A percentile compares a stretch with the other conserved stretches of the same genome.
Conservation (phyloP, 2,797 vertebrate species). For the Parotocinclus haroldoi region DNA sequence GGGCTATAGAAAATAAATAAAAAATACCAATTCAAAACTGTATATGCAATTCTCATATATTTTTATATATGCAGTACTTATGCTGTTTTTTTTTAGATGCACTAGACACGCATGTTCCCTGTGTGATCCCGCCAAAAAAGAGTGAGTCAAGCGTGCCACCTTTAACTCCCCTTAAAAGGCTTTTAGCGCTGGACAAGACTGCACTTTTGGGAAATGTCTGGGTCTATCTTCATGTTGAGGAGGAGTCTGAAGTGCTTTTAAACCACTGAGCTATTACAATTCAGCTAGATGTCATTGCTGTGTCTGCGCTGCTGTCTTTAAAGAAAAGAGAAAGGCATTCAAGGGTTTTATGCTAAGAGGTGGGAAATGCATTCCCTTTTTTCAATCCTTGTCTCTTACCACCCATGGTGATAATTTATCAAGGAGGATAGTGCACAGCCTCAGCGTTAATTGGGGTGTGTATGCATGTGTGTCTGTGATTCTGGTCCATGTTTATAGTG, state of each 20-base stretch:
- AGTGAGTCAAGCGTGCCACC: slow-evolving; percentile 11
- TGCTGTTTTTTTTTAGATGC: slow-evolving; percentile 3
- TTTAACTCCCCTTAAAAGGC: slow-evolving; percentile 39
- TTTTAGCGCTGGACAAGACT: slow-evolving; percentile 33
- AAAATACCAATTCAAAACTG: too few relatives aligned
- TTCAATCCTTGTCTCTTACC: slow-evolving; percentile 58
- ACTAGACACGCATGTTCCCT: not conserved
- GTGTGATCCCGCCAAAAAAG: slow-evolving; percentile 5
- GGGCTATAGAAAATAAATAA: too few relatives aligned
- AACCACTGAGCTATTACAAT: slow-evolving; percentile 41
- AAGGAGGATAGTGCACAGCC: slow-evolving; percentile 58
- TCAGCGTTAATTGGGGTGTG: slow-evolving; percentile 48
- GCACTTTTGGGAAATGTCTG: slow-evolving; percentile 37
- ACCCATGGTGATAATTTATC: slow-evolving; percentile 63
- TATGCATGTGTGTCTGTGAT: slow-evolving; percentile 15
- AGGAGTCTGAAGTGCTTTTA: slow-evolving; percentile 40
- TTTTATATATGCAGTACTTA: too few relatives aligned
- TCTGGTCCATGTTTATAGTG: too few relatives aligned
- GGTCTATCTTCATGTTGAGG: slow-evolving; percentile 34
- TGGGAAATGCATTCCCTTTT: slow-evolving; percentile 67
- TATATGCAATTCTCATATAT: too few relatives aligned
- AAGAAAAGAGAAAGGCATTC: slow-evolving; percentile 47
- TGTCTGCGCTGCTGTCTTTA: slow-evolving; percentile 41
- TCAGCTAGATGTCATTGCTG: slow-evolving; percentile 38
- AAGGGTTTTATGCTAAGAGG: slow-evolving; percentile 57